phyloP scores from a whole-genome alignment of 2,888 invertebrate genomes.

The Acrobasis repandana region DNA sequence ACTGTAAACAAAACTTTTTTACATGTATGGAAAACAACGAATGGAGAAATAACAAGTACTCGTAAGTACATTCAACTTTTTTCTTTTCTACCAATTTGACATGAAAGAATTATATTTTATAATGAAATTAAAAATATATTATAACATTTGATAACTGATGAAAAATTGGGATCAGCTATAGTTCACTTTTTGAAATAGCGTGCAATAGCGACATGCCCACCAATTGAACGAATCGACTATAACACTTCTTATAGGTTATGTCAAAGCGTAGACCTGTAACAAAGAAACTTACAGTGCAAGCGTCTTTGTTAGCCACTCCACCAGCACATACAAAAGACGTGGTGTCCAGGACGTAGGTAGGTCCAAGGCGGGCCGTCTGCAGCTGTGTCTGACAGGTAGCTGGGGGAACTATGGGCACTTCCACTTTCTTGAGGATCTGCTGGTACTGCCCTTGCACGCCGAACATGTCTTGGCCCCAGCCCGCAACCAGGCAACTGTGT shows the following conservation, averaged over 20 bases:
- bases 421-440: conserved; percentile 88
- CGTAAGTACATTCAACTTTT: too few relatives aligned
- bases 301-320: conserved; percentile 88
- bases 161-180: too few relatives aligned
- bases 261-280: too few relatives aligned
- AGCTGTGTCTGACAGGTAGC: conserved; percentile 85
- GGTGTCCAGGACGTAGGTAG: conserved; percentile 83
- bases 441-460: conserved; percentile 82
- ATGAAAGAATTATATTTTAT: too few relatives aligned
- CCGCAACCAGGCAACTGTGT: conserved; percentile 87
- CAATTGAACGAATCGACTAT: too few relatives aligned
- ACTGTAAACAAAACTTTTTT: too few relatives aligned
- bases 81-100: not conserved
- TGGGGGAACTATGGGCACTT: conserved; percentile 87
- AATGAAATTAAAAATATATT: not conserved
- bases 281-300: conserved; percentile 85
- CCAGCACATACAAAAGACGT: conserved; percentile 91
- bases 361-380: conserved; percentile 85
- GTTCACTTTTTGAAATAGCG: too few relatives aligned
- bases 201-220: too few relatives aligned
- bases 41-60: too few relatives aligned
- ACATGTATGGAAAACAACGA: too few relatives aligned
- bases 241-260: too few relatives aligned
- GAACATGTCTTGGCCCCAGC: conserved; percentile 94
- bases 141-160: too few relatives aligned